Base-by-base conservation (phyloP, 1,140 invertebrate genomes). In the Phenacoccus solenopsis region DNA sequence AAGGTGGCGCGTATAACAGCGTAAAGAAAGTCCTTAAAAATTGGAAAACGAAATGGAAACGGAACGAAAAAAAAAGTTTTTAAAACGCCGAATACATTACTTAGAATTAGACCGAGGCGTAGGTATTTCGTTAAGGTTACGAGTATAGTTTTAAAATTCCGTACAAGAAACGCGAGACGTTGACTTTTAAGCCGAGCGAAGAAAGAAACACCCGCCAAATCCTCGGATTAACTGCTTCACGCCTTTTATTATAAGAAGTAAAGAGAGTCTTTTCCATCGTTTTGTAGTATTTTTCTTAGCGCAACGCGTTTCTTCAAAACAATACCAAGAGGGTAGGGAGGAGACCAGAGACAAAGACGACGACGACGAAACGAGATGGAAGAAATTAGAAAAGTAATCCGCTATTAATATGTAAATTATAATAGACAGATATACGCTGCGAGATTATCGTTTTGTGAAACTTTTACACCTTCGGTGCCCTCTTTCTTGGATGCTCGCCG, bases 401-500 rank as follows among this genome's bases (percentile, higher is more conserved):
- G 59, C 59, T 64, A 64, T 64, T 64, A 64, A 64, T 64, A 64
- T 64, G 59, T 64, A 64, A 64, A 64, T 64, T 64, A 64, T 64
- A 64, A 64, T 64, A 64, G 21, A 64, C 59, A 64, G 21, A 64
- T 64, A 27, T 64, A 64, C 59, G 59, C 59, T 24, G n/a, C 38
- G 25, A 64, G 59, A 64, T 64, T 64, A 64, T 64, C 59, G 56
- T 59, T 38, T 64, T 64, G 25, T 64, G 25, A 64, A 64, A 64
- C 3, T 64, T 64, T 64, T 27, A 64, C 59, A 64, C 59, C 59
- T 64, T 64, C 59, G 25, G 20, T 22, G 59, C 21, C 20, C 21
- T 59, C 56, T 4, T 10, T n/a, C n/a, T n/a, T 10, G 9, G 32
- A 38, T 38, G 32, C n/a, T n/a, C 32, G 9, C 32, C 32, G 9